A percentile compares a stretch with the other conserved stretches of the same genome.
These are phyloP conservation scores for Brachyhypopomus gauderio DNA, from an alignment of 2,113 vertebrate genomes.

Conservation along the genomic window DNA sequence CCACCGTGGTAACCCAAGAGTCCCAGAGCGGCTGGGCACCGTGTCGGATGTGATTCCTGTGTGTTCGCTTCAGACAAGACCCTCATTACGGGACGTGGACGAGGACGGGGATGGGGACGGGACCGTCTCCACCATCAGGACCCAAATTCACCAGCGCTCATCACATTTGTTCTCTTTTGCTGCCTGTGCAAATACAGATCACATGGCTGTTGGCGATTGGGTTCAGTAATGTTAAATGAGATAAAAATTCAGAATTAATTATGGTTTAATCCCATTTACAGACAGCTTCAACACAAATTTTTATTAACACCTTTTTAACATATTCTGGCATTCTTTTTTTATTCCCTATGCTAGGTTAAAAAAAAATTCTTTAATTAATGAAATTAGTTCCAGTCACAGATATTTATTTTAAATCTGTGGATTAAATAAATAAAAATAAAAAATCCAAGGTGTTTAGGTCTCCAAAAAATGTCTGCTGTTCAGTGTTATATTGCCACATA, in stretches of 20 bases:
- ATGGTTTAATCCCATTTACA: not conserved
- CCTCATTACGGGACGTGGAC: conserved; percentile 31
- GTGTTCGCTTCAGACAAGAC: conserved; percentile 16
- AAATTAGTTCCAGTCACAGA: not conserved
- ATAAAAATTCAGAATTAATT: too few species aligned
- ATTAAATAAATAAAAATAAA: too few species aligned
- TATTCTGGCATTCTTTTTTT: not conserved
- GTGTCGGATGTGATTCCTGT: conserved; percentile 1
- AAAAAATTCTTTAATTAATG: not conserved
- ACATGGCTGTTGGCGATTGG: too few species aligned
- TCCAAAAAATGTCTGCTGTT: not conserved
- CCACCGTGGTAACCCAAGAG: conserved; percentile 61
- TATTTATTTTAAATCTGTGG: not conserved
- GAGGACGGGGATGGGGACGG: too few species aligned
- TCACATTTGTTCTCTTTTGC: not conserved
- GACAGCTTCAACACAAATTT: not conserved
- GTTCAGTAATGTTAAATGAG: too few species aligned
- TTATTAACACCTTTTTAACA: not conserved
- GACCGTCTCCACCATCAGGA: not conserved
- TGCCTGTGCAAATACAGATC: not conserved
- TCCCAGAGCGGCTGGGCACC: conserved; percentile 47
- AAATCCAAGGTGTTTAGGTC: too few species aligned
- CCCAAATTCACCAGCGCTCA: not conserved
- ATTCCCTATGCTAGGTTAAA: too few species aligned
- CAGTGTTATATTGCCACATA: conserved; percentile 3